phyloP scores from a whole-genome alignment of 2,113 vertebrate genomes.

The Himantopus leucocephalus region DNA sequence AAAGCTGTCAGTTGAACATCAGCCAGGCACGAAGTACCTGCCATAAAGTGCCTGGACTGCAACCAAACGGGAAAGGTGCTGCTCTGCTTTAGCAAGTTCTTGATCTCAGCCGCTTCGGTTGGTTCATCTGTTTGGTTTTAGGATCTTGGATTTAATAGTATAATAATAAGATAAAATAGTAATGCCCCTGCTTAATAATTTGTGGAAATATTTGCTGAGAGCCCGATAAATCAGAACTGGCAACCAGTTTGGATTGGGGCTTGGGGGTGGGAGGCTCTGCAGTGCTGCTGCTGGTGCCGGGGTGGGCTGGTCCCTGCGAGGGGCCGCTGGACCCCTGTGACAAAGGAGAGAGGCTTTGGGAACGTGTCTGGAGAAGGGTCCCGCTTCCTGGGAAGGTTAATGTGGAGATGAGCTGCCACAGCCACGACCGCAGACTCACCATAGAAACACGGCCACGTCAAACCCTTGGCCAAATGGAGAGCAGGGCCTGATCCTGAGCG shows the following conservation, averaged over 20 bases:
- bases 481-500: fast-evolving
- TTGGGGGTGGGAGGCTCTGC: not conserved
- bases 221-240: not conserved
- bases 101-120: not conserved
- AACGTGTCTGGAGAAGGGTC: not conserved
- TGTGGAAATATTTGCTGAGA: not conserved
- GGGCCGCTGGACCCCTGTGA: not conserved
- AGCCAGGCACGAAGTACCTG: slow-evolving; percentile 70
- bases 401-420: not conserved
- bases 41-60: slow-evolving; percentile 14
- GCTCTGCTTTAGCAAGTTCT: slow-evolving; percentile 1
- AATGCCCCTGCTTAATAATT: not conserved
- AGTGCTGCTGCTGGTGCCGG: fast-evolving
- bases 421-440: too few species aligned
- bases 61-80: not conserved
- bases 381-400: not conserved
- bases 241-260: not conserved
- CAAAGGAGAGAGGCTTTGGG: not conserved
- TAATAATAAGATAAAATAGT: not conserved
- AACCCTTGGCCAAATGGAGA: not conserved
- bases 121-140: not conserved
- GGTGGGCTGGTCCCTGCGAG: not conserved
- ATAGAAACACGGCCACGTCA: fast-evolving
- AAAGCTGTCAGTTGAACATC: slow-evolving; percentile 63
- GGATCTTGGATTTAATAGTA: not conserved